Evolutionary conservation across 35 echinoderm and acorn worm species (phyloP), one percentile per base, ranked within the genome.

Genomic region (Apostichopus parvimensis): DNA sequence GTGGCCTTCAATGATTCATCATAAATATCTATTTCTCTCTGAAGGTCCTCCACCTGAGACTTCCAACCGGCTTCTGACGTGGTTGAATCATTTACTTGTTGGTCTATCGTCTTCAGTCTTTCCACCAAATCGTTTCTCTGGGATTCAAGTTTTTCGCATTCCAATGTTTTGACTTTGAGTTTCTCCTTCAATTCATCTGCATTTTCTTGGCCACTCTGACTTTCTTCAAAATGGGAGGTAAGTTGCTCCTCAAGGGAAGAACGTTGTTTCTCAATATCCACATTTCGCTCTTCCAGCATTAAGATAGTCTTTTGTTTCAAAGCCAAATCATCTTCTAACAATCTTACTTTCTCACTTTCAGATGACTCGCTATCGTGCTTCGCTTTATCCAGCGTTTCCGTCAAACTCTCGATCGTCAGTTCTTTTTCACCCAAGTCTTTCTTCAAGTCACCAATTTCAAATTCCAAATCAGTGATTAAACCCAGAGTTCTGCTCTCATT

Each of bases 391-490:
- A 93, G 26, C 56, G 77, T 8, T 93, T 87, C 73, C n/a, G 87
- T 87, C 71, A 93, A 26, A 20, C 78, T 52, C 28, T 56, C 20
- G 21, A 93, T 93, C 20, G 9, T 58, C 13, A 9, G 57, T 14
- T 93, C 92, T 53, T 93, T 93, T 71, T 93, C 66, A 24, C 8
- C 18, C 25, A 77, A 78, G 9, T 28, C 72, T 87, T 54, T 78
- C 73, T 93, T 28, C 18, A 87, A 93, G 21, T 93, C 80, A 8
- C 83, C 92, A 61, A 93, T 73, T 87, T 93, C 92, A 58, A 77
- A 87, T 78, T 93, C 92, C 64, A 94, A 77, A 28, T 94, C 93
- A 79, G 93, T 94, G 23, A 94, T 94, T 15, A 94, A 26, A 90
- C 87, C 93, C 6, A 94, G 76, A 73, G 93, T 94, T 78, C 68